These are phyloP conservation scores for Caerostris extrusa DNA, from an alignment of 1,140 invertebrate species.

Conservation along the genomic window DNA sequence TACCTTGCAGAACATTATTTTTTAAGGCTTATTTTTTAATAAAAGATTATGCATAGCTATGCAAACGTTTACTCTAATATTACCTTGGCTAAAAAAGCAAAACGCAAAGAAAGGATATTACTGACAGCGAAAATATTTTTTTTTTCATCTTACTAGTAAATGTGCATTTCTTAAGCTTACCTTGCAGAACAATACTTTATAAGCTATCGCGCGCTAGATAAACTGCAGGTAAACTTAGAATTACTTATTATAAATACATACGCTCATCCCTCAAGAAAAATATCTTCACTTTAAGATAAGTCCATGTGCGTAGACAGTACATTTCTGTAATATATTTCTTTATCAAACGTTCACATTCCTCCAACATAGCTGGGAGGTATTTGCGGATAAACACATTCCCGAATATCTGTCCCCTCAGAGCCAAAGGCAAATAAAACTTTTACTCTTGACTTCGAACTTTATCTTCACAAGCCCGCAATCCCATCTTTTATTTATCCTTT, in stretches of 20 bases:
- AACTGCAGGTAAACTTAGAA: background rate
- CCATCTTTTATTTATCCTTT: constrained; percentile 73
- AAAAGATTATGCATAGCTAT: no score
- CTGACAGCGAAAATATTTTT: no score
- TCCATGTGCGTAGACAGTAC: constrained; percentile 39
- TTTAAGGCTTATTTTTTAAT: no score
- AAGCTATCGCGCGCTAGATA: background rate
- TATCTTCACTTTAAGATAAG: constrained; percentile 37
- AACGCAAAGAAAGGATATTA: no score
- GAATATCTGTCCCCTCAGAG: constrained; percentile 59
- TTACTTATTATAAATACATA: constrained; percentile 6
- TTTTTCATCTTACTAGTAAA: no score
- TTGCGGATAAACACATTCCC: constrained; percentile 68
- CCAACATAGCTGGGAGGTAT: constrained; percentile 21
- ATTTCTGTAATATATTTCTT: constrained; percentile 67
- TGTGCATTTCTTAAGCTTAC: no score
- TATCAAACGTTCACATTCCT: constrained; percentile 59
- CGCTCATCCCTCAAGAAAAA: constrained; percentile 29
- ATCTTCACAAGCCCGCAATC: constrained; percentile 23
- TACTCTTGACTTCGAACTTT: constrained; percentile 61
- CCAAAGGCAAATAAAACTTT: constrained; percentile 72
- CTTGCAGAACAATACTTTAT: no score
- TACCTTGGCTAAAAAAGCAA: no score
- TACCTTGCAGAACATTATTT: no score
- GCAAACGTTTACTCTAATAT: no score